Evolutionary conservation across 2,888 invertebrate species (phyloP).

Genomic region (Drosophila mettleri): DNA sequence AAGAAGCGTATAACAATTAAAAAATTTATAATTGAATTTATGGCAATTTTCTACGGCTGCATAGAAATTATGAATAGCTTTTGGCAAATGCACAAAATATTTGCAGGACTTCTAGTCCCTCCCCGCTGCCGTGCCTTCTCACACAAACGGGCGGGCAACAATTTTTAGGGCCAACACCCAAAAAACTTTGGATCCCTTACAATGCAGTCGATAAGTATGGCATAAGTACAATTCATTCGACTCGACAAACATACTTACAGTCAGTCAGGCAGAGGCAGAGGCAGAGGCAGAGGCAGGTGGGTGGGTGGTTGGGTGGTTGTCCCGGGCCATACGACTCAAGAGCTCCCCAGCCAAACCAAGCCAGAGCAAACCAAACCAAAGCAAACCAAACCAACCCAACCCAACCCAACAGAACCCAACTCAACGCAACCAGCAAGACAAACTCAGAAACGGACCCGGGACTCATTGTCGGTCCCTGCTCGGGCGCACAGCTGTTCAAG

Average conservation of each 20-base stretch:
- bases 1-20: slow-evolving; percentile 36
- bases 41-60: slow-evolving; percentile 53
- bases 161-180: slow-evolving; percentile 63
- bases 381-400: neutral
- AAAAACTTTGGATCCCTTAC: slow-evolving; percentile 63
- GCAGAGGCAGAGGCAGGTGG: slow-evolving; percentile 4
- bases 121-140: neutral
- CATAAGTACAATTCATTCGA: slow-evolving; percentile 73
- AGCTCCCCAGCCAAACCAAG: neutral
- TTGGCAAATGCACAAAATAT: slow-evolving; percentile 52
- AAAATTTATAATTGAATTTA: slow-evolving; percentile 70
- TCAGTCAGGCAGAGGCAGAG: neutral
- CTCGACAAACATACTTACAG: slow-evolving; percentile 55
- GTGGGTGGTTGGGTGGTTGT: slow-evolving; percentile 1
- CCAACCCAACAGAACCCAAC: slow-evolving; percentile 8
- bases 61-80: slow-evolving; percentile 50
- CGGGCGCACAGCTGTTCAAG: slow-evolving; percentile 60
- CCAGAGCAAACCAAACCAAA: neutral
- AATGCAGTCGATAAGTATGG: slow-evolving; percentile 79
- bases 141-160: slow-evolving; percentile 17
- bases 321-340: slow-evolving; percentile 29
- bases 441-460: slow-evolving; percentile 24
- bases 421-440: slow-evolving; percentile 32
- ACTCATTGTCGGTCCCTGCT: slow-evolving; percentile 48
- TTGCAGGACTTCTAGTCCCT: slow-evolving; percentile 55